phyloP scores from a whole-genome alignment of 2,888 invertebrate genomes.

The Tenodera sinensis region DNA sequence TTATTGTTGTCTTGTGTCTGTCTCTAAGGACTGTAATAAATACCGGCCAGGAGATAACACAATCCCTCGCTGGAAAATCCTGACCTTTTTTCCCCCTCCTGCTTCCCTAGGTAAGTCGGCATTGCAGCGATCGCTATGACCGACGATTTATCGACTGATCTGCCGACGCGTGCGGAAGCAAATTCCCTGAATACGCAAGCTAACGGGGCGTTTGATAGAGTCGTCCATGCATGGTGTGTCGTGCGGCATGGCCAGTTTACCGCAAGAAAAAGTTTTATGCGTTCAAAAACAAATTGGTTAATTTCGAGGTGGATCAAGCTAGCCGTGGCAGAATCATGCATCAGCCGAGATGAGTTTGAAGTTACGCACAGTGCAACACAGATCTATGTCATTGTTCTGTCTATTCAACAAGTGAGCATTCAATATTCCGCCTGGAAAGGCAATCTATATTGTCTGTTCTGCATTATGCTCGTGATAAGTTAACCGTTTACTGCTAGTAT shows the following conservation, averaged over 20 bases:
- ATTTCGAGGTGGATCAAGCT: background rate
- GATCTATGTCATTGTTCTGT: background rate
- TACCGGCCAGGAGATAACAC: background rate
- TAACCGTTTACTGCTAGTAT: too few relatives aligned
- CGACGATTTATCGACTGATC: background rate
- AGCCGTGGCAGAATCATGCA: background rate
- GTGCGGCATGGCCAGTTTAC: background rate
- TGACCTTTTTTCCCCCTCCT: background rate
- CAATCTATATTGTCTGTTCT: background rate
- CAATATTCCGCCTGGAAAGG: background rate
- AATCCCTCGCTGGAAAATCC: background rate
- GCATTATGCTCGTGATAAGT: too few relatives aligned
- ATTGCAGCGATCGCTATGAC: background rate
- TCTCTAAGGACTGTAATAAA: background rate
- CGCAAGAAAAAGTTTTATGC: background rate
- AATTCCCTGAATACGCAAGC: background rate
- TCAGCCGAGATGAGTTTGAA: background rate
- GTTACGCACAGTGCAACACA: background rate
- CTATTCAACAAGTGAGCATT: background rate
- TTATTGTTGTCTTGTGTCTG: too few relatives aligned
- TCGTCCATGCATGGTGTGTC: background rate
- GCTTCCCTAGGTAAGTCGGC: background rate
- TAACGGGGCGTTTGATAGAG: background rate
- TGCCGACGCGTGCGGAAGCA: background rate
- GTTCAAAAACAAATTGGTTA: background rate